A percentile compares a stretch with the other conserved stretches of the same genome.
Conservation (phyloP, 2,113 vertebrate genomes). For the Lampris megalopsis region DNA sequence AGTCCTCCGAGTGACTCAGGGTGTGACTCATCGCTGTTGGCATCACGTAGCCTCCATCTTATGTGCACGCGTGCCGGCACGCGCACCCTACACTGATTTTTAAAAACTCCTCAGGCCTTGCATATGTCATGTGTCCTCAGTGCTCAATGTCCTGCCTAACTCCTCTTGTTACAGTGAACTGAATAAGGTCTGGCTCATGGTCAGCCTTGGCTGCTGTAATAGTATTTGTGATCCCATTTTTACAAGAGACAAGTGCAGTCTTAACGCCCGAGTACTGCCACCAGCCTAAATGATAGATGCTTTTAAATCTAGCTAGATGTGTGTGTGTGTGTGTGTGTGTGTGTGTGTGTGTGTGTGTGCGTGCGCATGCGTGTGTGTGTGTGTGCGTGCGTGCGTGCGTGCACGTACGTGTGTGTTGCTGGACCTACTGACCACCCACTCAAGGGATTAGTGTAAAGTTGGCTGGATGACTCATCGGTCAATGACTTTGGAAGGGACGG, state of each 20-base stretch:
- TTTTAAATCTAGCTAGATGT: slow-evolving; percentile 45
- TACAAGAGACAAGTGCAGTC: slow-evolving; percentile 47
- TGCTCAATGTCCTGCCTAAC: slow-evolving; percentile 21
- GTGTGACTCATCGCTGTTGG: slow-evolving; percentile 75
- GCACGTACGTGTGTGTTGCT: slow-evolving; percentile 16
- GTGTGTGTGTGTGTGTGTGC: background rate
- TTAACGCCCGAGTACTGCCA: slow-evolving; percentile 52
- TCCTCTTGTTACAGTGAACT: slow-evolving; percentile 59
- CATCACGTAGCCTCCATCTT: slow-evolving; percentile 35
- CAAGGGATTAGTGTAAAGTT: slow-evolving; percentile 54
- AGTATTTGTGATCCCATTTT: slow-evolving; percentile 48
- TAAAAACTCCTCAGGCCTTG: slow-evolving; percentile 35
- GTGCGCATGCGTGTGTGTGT: background rate
- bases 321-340: slow-evolving; percentile 23
- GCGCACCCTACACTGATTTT: slow-evolving; percentile 34
- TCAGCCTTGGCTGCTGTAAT: slow-evolving; percentile 5
- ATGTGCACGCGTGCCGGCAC: slow-evolving; percentile 47
- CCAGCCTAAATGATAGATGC: slow-evolving; percentile 58
- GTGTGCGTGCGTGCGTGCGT: slow-evolving; percentile 10
- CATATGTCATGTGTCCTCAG: slow-evolving; percentile 41
- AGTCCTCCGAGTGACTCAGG: slow-evolving; percentile 65
- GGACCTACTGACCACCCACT: slow-evolving; percentile 54
- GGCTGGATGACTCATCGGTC: slow-evolving; percentile 67
- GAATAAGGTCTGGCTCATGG: slow-evolving; percentile 27
- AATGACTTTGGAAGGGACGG: slow-evolving; percentile 56